Evolutionary conservation across 2,797 vertebrate genomes (phyloP), one percentile per base, ranked within the genome.

Genomic region (Micromesistius poutassou): DNA sequence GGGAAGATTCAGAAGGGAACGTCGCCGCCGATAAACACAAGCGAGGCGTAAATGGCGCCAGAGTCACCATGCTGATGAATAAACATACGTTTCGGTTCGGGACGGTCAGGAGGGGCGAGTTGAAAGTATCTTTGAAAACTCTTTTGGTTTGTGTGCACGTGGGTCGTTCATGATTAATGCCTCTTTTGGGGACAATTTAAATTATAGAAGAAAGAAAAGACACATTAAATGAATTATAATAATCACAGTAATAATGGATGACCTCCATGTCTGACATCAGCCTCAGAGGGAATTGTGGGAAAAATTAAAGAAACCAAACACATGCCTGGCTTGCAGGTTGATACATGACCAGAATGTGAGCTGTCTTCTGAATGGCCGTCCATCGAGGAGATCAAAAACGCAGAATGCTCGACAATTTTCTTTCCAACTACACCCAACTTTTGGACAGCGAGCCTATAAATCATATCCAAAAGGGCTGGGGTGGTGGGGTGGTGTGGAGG

Each of bases 341-440:
- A 90, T 87, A 87, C 70, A 46, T 82, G 68, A 86, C 87, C 6
- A 19, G 16, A 6, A 22, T 55, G 87, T 81, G 83, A 84, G 66
- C 3, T 77, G 83, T 71, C 80, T 75, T 76, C 74, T 55, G 73
- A 85, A 75, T 76, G 86, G 74, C 78, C 84, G 85, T 86, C 90
- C 88, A 90, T 90, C 85, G 83, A 85, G 78, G 76, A 89, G 83
- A 85, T 86, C 81, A 82, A 72, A 85, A 81, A 89, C 77, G 79
- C 78, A 89, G 85, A 90, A 91, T 0, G 76, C 85, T 28, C 38
- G 81, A 86, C 88, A 86, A 87, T 89, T 87, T 87, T 73, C 80
- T 79, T 71, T 81, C 79, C 73, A 82, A 86, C 68, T 1, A 13
- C 30, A 28, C 30, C 66, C 30, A 31, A 82, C 31, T 72, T 90